Evolutionary conservation across 2,888 invertebrate genomes (phyloP).

Genomic region (Microchrysa polita): DNA sequence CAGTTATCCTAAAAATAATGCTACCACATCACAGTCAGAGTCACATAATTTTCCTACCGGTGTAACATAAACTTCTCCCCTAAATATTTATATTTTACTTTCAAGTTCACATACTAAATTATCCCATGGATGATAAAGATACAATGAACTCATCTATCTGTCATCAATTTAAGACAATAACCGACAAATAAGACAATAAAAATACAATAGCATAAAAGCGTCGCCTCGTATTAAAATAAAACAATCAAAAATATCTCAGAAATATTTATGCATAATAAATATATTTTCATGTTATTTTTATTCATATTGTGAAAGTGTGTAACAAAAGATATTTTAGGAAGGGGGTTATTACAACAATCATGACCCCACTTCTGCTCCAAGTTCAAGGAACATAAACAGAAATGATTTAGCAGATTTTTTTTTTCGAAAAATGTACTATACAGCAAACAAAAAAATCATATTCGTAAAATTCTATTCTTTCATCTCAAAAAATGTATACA

Average conservation of each 20-base stretch:
- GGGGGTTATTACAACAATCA: conserved; percentile 14
- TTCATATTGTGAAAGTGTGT: not conserved
- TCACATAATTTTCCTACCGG: too few species aligned
- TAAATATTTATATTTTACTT: too few species aligned
- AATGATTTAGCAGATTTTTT: conserved; percentile 10
- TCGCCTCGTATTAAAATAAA: not conserved
- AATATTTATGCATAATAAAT: not conserved
- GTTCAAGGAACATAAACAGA: conserved; percentile 18
- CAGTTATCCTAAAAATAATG: too few species aligned
- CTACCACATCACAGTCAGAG: too few species aligned
- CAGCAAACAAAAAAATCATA: too few species aligned
- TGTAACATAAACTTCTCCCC: too few species aligned
- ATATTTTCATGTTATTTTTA: not conserved
- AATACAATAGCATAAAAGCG: conserved; percentile 3
- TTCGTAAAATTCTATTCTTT: too few species aligned
- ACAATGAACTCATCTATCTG: conserved; percentile 10
- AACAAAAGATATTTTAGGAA: not conserved
- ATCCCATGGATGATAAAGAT: not conserved
- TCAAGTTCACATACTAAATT: too few species aligned
- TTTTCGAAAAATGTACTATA: not conserved
- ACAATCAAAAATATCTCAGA: not conserved
- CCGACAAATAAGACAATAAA: conserved; percentile 7
- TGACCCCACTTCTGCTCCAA: too few species aligned
- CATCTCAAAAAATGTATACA: too few species aligned
- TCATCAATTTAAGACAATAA: conserved; percentile 12